Evolutionary conservation across 1,140 invertebrate species (phyloP).

Genomic region (Hetaerina americana): DNA sequence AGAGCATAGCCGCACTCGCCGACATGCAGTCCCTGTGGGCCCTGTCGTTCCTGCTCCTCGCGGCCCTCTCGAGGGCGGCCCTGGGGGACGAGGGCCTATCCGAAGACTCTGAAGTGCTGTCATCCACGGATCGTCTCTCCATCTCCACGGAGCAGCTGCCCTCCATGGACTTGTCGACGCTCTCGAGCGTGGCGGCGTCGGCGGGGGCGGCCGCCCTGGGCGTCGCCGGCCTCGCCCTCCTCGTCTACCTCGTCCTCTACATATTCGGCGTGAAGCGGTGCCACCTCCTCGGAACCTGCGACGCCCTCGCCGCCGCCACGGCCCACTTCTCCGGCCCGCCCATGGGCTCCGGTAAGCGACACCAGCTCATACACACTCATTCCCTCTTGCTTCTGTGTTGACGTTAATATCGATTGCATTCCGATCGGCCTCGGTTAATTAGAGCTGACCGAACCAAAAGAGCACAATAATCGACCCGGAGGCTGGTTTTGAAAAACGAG

Average conservation of each 20-base stretch:
- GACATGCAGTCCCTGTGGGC: background rate
- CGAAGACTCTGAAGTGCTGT: background rate
- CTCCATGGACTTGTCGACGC: background rate
- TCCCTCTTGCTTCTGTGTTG: too few relatives aligned
- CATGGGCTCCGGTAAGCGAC: background rate
- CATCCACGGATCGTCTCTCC: background rate
- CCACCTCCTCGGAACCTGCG: constrained; percentile 17
- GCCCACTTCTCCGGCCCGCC: background rate
- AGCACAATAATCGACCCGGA: too few relatives aligned
- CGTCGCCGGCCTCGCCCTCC: constrained; percentile 11
- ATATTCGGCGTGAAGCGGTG: constrained; percentile 17
- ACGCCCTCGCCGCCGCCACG: background rate
- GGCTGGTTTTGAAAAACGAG: too few relatives aligned
- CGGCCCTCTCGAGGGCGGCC: background rate
- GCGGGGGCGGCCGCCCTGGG: constrained; percentile 15
- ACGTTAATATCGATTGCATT: too few relatives aligned
- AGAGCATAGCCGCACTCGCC: too few relatives aligned
- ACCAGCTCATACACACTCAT: too few relatives aligned
- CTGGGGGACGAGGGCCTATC: too few relatives aligned
- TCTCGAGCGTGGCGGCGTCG: background rate
- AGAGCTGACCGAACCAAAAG: too few relatives aligned
- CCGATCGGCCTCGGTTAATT: too few relatives aligned
- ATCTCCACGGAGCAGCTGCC: background rate
- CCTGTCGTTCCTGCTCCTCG: background rate
- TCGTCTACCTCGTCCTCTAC: constrained; percentile 15